These are phyloP conservation scores for Lepisosteus osseus DNA, from an alignment of 2,113 vertebrate species.

Conservation along the genomic window DNA sequence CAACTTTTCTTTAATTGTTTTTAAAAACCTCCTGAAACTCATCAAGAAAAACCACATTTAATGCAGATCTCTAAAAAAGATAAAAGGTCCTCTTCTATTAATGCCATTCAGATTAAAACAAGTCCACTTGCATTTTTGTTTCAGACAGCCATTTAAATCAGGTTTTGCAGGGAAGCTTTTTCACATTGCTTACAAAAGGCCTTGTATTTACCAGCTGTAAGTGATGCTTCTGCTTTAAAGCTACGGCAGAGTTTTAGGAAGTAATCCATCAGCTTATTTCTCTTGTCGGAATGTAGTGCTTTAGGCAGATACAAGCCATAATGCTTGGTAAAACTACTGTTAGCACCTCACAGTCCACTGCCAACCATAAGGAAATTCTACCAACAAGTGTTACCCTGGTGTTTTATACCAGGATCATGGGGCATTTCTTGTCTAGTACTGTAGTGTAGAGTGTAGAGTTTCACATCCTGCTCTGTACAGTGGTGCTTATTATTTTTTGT, in stretches of 20 bases:
- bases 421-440: too few species aligned
- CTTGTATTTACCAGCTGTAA: background rate
- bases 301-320: background rate
- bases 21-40: too few species aligned
- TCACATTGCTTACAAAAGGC: background rate
- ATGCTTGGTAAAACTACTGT: background rate
- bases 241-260: background rate
- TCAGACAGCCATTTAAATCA: background rate
- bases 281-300: slow-evolving; percentile 2
- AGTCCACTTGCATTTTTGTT: background rate
- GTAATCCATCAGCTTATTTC: background rate
- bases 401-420: too few species aligned
- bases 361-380: too few species aligned
- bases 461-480: too few species aligned
- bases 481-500: too few species aligned
- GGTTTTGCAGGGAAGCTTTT: background rate
- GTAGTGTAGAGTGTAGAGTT: too few species aligned
- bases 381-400: too few species aligned
- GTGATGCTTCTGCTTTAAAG: background rate
- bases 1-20: too few species aligned
- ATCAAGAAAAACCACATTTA: too few species aligned
- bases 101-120: background rate
- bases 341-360: background rate
- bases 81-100: too few species aligned
- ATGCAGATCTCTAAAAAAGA: too few species aligned